Conservation (phyloP, 2,888 invertebrate genomes). For the Sericinus montela region DNA sequence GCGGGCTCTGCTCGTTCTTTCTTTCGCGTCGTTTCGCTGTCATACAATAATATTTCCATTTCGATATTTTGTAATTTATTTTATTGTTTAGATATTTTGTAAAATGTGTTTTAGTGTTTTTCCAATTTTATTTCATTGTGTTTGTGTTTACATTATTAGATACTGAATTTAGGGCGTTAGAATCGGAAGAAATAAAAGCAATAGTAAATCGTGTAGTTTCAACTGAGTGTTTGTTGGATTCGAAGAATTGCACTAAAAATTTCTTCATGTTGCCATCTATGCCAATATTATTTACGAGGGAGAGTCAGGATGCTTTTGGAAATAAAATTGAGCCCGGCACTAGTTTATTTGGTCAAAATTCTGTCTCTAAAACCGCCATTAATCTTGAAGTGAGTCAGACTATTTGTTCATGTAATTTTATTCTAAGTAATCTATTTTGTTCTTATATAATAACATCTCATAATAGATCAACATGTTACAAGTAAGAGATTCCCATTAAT, state of each 20-base stretch:
- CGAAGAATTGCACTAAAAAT: conserved; percentile 38
- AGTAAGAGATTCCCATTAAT: not conserved
- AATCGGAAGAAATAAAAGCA: not conserved
- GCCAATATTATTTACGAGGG: conserved; percentile 68
- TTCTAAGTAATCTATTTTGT: conserved; percentile 23
- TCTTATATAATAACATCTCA: not conserved
- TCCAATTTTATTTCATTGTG: conserved; percentile 27
- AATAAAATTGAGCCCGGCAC: conserved; percentile 67
- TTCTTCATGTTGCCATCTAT: conserved; percentile 76
- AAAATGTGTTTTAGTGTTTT: conserved; percentile 36
- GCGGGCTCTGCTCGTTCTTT: conserved; percentile 35
- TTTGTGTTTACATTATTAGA: conserved; percentile 17
- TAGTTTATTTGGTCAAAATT: conserved; percentile 58
- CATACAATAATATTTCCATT: conserved; percentile 58
- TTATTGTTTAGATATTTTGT: conserved; percentile 36
- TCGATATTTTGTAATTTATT: conserved; percentile 44
- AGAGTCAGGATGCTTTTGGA: conserved; percentile 73
- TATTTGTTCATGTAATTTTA: conserved; percentile 27
- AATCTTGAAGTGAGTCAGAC: conserved; percentile 56
- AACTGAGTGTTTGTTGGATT: conserved; percentile 35
- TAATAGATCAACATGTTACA: conserved; percentile 7
- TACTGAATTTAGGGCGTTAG: conserved; percentile 28
- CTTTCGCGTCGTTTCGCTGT: conserved; percentile 56
- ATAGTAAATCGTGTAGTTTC: conserved; percentile 27
- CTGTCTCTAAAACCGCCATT: conserved; percentile 43